phyloP scores from a whole-genome alignment of 2,797 vertebrate species.

The Sebastes kiyomatsui region DNA sequence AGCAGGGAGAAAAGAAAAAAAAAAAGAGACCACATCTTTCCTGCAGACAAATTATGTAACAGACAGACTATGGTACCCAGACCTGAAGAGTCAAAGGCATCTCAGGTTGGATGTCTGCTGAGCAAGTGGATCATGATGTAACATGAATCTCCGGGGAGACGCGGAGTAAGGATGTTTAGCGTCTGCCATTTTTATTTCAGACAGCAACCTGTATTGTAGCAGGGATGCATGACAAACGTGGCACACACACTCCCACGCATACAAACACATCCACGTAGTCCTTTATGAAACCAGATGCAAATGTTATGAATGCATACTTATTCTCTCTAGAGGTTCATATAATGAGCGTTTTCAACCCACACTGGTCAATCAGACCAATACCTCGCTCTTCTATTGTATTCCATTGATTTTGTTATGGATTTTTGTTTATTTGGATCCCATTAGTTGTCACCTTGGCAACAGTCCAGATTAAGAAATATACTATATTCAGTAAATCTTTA shows the following conservation, averaged over 20 bases:
- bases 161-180: constrained; percentile 30
- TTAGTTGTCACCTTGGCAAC: not conserved
- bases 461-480: not conserved
- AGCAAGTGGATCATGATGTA: constrained; percentile 74
- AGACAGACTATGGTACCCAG: constrained; percentile 51
- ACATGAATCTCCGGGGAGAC: constrained; percentile 64
- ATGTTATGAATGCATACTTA: not conserved
- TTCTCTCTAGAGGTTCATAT: not conserved
- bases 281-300: not conserved
- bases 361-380: too few species aligned
- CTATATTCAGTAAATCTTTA: not conserved
- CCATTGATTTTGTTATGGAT: not conserved
- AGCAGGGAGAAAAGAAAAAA: not conserved
- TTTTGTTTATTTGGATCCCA: not conserved
- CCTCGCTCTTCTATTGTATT: not conserved
- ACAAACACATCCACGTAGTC: not conserved
- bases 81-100: constrained; percentile 64
- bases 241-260: not conserved
- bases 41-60: constrained; percentile 71
- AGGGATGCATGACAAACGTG: not conserved
- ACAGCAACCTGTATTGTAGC: constrained; percentile 26
- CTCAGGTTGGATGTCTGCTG: constrained; percentile 67
- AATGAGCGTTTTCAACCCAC: not conserved
- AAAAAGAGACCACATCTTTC: constrained; percentile 34
- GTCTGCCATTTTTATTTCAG: constrained; percentile 47